Base-by-base conservation (phyloP, 2,797 vertebrate species). In the Podarcis siculus region DNA sequence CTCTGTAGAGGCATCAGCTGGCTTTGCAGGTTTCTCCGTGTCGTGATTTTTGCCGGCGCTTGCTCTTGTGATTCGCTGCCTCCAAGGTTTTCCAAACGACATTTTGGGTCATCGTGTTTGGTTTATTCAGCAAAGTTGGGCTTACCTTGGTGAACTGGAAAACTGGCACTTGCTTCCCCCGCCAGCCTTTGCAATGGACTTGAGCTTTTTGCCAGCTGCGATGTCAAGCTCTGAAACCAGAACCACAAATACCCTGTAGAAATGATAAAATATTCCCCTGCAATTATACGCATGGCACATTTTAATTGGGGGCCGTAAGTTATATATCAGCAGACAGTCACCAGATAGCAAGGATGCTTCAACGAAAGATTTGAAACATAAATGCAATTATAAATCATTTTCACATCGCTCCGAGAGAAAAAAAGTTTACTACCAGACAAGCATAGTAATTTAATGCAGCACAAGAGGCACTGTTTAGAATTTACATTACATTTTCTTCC, bases 131-230 rank as follows among this genome's bases (percentile, higher is more conserved):
- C 19, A 55, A 89, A 64, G 1, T 72, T n/a, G 75, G 1, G 86
- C 88, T 95, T 97, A 98, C 98, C 98, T 98, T 98, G 77, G 98
- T 98, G 94, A 98, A 98, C 90, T 4, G 98, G 98, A 35, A 97
- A 95, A 84, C 89, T 73, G 21, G 81, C 42, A 3, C 89, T 82
- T 66, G 91, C 92, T 79, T 92, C 94, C 90, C 85, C 95, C 39
- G 93, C 86, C 0, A 92, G 95, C 92, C 93, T 96, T 72, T 93
- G 37, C 71, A 94, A 89, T 71, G 86, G 79, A 71, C 67, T 80
- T 91, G 89, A 92, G 58, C 76, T 90, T 83, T 87, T 95, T 83
- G 85, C 92, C 92, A 87, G 87, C 13, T 91, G 94, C 61, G 93
- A 45, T 72, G 86, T 89, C 87, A 91, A 95, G 92, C 91, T 88